Conservation (phyloP, 2,797 vertebrate genomes). For the Xenentodon cancila region DNA sequence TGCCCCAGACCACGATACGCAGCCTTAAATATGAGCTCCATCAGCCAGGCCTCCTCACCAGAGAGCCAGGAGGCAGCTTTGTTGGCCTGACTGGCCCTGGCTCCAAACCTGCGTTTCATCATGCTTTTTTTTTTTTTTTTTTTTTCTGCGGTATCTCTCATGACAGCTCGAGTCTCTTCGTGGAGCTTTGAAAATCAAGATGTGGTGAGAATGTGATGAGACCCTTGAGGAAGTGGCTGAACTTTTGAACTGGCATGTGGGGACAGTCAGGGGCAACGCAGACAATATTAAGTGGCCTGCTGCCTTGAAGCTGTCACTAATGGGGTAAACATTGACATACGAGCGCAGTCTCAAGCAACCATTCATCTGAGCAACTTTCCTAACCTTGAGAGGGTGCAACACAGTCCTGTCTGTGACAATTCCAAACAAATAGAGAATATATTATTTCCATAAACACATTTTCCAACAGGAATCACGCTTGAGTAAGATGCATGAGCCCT, state of each 20-base stretch:
- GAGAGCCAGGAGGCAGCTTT: constrained; percentile 72
- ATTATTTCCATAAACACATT: constrained; percentile 75
- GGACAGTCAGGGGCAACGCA: constrained; percentile 71
- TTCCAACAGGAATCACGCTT: constrained; percentile 58
- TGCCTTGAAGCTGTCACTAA: constrained; percentile 81
- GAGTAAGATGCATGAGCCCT: constrained; percentile 66
- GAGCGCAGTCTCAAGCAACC: constrained; percentile 69
- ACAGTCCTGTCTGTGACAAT: constrained; percentile 66
- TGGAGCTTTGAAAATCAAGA: constrained; percentile 90
- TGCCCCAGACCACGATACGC: constrained; percentile 83
- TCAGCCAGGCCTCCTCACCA: constrained; percentile 84
- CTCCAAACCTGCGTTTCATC: constrained; percentile 88
- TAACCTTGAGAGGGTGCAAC: constrained; percentile 73
- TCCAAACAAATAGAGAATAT: constrained; percentile 68
- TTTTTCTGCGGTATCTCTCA: constrained; percentile 82
- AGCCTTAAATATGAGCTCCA: constrained; percentile 90
- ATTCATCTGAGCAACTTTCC: constrained; percentile 74
- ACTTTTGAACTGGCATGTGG: constrained; percentile 88
- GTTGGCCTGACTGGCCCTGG: constrained; percentile 58
- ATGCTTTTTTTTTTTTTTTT: constrained; percentile 75
- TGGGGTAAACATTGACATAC: constrained; percentile 82
- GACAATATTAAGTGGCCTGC: constrained; percentile 78
- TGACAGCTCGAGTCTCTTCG: constrained; percentile 85
- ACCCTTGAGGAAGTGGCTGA: constrained; percentile 89
- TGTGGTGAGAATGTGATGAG: constrained; percentile 88